These are phyloP conservation scores for Cataglyphis cursor DNA, from an alignment of 2,888 invertebrate species.

Conservation along the genomic window DNA sequence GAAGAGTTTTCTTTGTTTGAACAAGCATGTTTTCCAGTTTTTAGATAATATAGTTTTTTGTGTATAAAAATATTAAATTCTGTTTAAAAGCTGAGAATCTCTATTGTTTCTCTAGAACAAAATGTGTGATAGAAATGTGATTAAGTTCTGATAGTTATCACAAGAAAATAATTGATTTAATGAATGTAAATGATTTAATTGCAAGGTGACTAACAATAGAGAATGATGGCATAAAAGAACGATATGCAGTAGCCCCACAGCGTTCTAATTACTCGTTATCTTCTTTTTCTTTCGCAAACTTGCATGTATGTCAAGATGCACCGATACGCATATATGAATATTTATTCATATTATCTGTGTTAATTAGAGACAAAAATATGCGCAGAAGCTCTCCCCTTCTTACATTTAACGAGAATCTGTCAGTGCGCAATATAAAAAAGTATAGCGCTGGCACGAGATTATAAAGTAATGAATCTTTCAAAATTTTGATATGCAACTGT, in stretches of 20 bases:
- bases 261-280: conserved; percentile 38
- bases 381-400: conserved; percentile 59
- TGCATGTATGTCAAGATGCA: conserved; percentile 47
- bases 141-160: conserved; percentile 33
- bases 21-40: neutral
- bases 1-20: conserved; percentile 13
- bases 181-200: conserved; percentile 43
- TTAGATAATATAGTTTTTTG: neutral
- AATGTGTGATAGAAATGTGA: conserved; percentile 11
- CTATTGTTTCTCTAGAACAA: neutral
- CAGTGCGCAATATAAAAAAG: neutral
- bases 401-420: conserved; percentile 16
- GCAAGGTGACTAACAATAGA: conserved; percentile 32
- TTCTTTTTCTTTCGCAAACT: conserved; percentile 41
- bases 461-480: neutral
- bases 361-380: conserved; percentile 65
- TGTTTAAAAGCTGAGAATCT: neutral
- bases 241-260: neutral
- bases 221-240: conserved; percentile 7
- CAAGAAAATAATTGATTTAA: conserved; percentile 35
- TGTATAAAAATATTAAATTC: neutral
- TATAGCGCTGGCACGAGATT: neutral
- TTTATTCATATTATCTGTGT: conserved; percentile 64
- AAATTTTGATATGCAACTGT: neutral
- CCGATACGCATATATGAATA: conserved; percentile 63